Base-by-base conservation (phyloP, 35 echinoderm and acorn worm genomes). In the Apostichopus parvimensis region DNA sequence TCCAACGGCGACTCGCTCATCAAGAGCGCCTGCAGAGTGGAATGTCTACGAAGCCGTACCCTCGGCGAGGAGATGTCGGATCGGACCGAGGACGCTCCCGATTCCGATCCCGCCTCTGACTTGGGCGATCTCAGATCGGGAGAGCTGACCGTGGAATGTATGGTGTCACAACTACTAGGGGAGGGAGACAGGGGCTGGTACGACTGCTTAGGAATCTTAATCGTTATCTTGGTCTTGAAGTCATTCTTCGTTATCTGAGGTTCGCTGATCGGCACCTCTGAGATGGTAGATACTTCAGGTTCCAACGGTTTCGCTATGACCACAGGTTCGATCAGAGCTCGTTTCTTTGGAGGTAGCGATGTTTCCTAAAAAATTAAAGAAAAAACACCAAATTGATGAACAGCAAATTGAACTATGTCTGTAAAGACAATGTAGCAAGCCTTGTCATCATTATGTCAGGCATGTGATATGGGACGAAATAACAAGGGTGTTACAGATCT, bases 151-250 rank as follows among this genome's bases (percentile, higher is more conserved):
- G 70, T 91, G 89, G 89, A 91, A 91, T 91, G 89, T 79, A 91
- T 24, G 72, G 89, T 78, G 54, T 91, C 89, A 18, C 15, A 73
- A 79, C 89, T 91, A 79, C 89, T 91, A 54, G 89, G 76, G 53
- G 89, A 34, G 9, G 77, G 53, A 18, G 59, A 77, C 18, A 55
- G 26, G 13, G 34, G 89, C 56, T 91, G 53, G 14, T 91, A 91
- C 1, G 89, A 79, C 54, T 61, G 89, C 89, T 79, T 91, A 15
- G 89, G 89, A 25, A 91, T 91, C 54, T 91, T 91, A 11, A 91
- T 91, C 2, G 89, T 91, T 23, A 91, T 77, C 89, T 91, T 91
- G 20, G 89, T 91, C 72, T 88, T 88, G 86, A 88, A 88, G 54
- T 88, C 86, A 8, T 88, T 88, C 64, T 88, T 88, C 26, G 86